These are phyloP conservation scores for Gouania willdenowi DNA, from an alignment of 2,797 vertebrate species.

Conservation along the genomic window DNA sequence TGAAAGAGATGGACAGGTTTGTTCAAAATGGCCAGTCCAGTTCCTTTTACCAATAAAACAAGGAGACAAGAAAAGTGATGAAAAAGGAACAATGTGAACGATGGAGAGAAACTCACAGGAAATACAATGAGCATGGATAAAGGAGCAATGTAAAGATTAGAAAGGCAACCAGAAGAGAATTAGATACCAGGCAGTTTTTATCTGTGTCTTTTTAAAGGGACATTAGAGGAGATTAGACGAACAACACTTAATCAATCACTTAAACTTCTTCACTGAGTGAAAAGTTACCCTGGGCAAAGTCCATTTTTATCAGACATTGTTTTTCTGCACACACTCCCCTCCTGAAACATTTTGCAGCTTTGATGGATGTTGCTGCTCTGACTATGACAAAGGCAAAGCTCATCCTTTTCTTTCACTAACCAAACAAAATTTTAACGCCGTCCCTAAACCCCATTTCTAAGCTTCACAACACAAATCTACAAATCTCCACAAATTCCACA, in stretches of 20 bases:
- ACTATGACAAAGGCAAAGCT: slow-evolving; percentile 10
- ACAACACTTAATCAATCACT: slow-evolving; percentile 4
- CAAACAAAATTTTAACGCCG: slow-evolving; percentile 1
- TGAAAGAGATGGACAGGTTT: slow-evolving; percentile 18
- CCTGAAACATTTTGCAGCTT: no score
- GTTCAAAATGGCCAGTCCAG: slow-evolving; percentile 6
- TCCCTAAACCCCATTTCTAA: background rate
- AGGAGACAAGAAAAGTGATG: background rate
- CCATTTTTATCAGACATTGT: slow-evolving; percentile 25
- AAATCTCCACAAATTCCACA: slow-evolving; percentile 19
- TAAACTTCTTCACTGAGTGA: no score
- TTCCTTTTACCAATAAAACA: slow-evolving; percentile 21
- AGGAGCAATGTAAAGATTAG: slow-evolving; percentile 7
- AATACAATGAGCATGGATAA: no score
- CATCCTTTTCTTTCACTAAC: slow-evolving; percentile 10
- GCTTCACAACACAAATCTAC: slow-evolving; percentile 7
- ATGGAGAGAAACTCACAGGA: background rate
- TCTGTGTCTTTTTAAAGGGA: slow-evolving; percentile 8
- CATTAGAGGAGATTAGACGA: slow-evolving; percentile 15
- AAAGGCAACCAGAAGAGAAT: background rate
- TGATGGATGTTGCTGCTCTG: slow-evolving; percentile 15
- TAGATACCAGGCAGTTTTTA: slow-evolving; percentile 3
- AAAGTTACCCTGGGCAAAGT: slow-evolving; percentile 14
- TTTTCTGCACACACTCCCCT: slow-evolving; percentile 10
- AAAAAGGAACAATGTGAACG: slow-evolving; percentile 1